Evolutionary conservation across 1,140 invertebrate genomes (phyloP).

Genomic region (Thaumatotibia leucotreta): DNA sequence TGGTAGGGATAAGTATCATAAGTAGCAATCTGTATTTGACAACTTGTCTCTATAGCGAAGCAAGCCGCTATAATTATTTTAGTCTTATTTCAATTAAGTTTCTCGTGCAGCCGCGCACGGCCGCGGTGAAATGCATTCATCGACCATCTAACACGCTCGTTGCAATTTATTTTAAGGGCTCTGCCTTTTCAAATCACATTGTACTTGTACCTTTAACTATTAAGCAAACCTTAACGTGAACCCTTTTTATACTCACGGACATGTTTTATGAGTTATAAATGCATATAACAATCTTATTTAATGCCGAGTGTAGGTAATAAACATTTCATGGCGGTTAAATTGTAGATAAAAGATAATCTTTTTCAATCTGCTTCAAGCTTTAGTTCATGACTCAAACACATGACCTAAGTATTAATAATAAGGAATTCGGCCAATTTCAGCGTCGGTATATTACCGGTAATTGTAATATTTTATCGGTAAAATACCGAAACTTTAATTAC

Average conservation of each 20-base stretch:
- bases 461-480: too few relatives aligned
- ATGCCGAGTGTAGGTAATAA: neutral
- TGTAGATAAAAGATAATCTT: neutral
- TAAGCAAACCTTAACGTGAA: neutral
- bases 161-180: conserved; percentile 5
- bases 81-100: conserved; percentile 12
- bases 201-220: conserved; percentile 2
- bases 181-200: conserved; percentile 3
- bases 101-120: neutral
- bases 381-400: neutral
- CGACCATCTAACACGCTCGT: conserved; percentile 6
- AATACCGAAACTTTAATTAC: too few relatives aligned
- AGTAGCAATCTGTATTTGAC: neutral
- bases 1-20: too few relatives aligned
- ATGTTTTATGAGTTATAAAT: neutral
- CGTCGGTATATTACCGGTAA: too few relatives aligned
- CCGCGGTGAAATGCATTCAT: neutral
- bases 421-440: too few relatives aligned
- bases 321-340: neutral
- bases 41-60: neutral
- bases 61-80: neutral
- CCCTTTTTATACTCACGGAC: neutral
- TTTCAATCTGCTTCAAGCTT: too few relatives aligned
- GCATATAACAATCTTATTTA: conserved; percentile 8
- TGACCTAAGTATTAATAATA: too few relatives aligned